A percentile compares a stretch with the other conserved stretches of the same genome.
phyloP scores from a whole-genome alignment of 1,140 invertebrate genomes.

The Drosophila prosaltans region DNA sequence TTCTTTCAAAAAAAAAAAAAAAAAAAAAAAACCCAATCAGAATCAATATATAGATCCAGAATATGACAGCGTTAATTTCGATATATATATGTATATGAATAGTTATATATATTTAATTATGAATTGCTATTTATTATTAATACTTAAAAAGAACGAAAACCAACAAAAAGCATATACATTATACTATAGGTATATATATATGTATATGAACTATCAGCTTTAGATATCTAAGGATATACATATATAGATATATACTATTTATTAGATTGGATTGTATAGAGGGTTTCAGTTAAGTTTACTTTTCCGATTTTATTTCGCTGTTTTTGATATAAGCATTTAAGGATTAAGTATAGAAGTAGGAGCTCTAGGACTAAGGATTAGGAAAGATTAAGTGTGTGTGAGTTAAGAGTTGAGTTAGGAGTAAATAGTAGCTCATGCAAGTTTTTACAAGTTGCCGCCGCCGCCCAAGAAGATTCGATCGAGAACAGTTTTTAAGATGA shows the following conservation, averaged over 20 bases:
- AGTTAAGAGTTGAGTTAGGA: conserved; percentile 18
- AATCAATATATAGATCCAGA: conserved; percentile 2
- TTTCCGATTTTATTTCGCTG: conserved; percentile 13
- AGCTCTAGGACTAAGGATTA: neutral
- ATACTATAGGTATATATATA: conserved; percentile 1
- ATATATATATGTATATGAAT: neutral
- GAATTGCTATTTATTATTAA: conserved; percentile 68
- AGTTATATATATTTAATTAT: conserved; percentile 18
- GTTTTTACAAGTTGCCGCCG: conserved; percentile 58
- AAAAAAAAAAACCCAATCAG: conserved; percentile 1
- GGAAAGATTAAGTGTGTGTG: neutral
- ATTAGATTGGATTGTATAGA: conserved; percentile 15
- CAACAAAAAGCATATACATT: conserved; percentile 28
- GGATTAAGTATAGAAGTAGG: conserved; percentile 6
- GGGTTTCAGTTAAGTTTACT: neutral
- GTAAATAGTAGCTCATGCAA: neutral
- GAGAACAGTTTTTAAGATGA: neutral
- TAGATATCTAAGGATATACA: conserved; percentile 11
- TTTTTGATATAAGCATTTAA: conserved; percentile 33
- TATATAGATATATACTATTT: conserved; percentile 13
- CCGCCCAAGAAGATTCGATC: conserved; percentile 42
- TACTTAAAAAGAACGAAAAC: conserved; percentile 27
- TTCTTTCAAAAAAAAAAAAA: conserved; percentile 5
- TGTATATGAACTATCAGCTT: neutral
- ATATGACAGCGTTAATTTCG: conserved; percentile 6